Evolutionary conservation across 2,113 vertebrate genomes (phyloP).

Genomic region (Dolichotis patagonum): DNA sequence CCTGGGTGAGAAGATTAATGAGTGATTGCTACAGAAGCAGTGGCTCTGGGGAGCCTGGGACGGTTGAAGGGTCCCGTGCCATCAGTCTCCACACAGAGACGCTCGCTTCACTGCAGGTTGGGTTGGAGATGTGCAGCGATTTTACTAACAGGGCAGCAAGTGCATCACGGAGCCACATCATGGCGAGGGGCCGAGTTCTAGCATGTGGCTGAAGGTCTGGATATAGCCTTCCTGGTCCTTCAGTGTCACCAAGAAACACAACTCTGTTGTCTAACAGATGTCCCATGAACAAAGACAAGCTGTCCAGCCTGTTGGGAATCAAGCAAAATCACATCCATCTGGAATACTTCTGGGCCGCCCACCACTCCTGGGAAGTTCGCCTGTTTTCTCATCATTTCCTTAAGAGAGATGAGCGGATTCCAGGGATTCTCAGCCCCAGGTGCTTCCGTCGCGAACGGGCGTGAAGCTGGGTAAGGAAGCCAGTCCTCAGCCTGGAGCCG

Average conservation of each 20-base stretch:
- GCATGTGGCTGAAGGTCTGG: neutral
- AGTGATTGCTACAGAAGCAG: neutral
- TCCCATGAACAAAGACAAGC: neutral
- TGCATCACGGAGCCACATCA: fast-evolving
- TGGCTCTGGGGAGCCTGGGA: neutral
- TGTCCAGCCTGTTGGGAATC: neutral
- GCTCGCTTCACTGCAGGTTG: neutral
- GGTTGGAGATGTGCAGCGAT: neutral
- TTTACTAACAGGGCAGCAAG: neutral
- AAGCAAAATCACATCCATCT: neutral
- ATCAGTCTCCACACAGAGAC: fast-evolving
- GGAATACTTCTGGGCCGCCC: neutral
- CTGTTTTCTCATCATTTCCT: conserved; percentile 20
- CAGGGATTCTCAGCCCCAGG: neutral
- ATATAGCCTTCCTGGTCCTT: neutral
- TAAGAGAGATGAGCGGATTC: neutral
- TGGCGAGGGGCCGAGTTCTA: fast-evolving
- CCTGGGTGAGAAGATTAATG: neutral
- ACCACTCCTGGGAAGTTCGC: neutral
- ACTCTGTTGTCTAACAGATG: fast-evolving
- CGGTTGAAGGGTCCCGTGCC: neutral
- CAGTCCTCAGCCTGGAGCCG: neutral
- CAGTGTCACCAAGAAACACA: neutral
- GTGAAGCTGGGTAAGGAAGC: neutral
- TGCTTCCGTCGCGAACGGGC: fast-evolving